Evolutionary conservation across 2,888 invertebrate species (phyloP).

Genomic region (Nymphalis c-album): DNA sequence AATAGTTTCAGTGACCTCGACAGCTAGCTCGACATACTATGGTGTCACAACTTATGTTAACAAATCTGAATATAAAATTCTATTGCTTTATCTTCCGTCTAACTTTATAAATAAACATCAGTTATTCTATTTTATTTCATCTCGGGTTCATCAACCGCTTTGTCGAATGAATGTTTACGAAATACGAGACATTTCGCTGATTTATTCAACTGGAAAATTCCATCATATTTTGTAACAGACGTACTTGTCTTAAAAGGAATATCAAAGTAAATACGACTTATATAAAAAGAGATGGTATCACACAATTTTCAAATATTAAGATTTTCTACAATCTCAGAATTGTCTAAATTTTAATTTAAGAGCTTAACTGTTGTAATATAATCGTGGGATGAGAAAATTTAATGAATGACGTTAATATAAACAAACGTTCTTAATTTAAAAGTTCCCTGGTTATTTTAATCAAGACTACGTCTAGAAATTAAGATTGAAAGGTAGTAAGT

Average conservation of each 20-base stretch:
- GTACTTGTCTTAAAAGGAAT: constrained; percentile 5
- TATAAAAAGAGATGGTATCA: neutral
- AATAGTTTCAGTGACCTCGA: too few species aligned
- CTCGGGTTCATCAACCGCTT: neutral
- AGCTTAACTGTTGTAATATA: neutral
- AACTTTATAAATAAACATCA: too few species aligned
- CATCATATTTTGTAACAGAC: neutral
- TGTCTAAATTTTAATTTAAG: neutral
- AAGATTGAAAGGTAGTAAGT: neutral
- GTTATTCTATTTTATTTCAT: neutral
- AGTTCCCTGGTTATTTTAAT: neutral
- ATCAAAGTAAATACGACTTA: neutral
- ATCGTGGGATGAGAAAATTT: constrained; percentile 11
- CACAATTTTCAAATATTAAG: neutral
- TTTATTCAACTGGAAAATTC: neutral
- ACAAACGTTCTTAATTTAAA: constrained; percentile 20
- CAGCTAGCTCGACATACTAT: too few species aligned
- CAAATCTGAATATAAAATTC: too few species aligned
- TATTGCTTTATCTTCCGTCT: too few species aligned
- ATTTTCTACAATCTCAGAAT: neutral
- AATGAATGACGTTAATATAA: constrained; percentile 18
- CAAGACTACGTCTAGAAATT: neutral
- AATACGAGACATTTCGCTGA: neutral
- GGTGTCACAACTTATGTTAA: too few species aligned
- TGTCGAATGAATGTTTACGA: neutral